phyloP scores from a whole-genome alignment of 2,888 invertebrate species.

The Gerosis bhagava region DNA sequence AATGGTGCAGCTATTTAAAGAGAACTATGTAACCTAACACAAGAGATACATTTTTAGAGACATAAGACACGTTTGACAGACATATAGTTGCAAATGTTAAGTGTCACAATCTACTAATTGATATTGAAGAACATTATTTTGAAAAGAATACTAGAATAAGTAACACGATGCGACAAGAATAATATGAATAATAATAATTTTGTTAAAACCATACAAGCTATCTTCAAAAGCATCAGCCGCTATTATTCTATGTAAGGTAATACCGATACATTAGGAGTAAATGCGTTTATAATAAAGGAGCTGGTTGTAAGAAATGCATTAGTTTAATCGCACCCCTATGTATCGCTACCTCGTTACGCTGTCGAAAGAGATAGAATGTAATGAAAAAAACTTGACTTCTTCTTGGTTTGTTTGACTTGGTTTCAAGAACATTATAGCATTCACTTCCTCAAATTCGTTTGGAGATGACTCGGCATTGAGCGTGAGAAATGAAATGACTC shows the following conservation, averaged over 20 bases:
- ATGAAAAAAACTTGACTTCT: conserved; percentile 35
- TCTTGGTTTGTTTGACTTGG: conserved; percentile 63
- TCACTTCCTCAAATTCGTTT: conserved; percentile 72
- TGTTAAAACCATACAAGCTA: not conserved
- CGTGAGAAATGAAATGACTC: conserved; percentile 71
- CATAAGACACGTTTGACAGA: too few relatives aligned
- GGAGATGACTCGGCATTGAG: conserved; percentile 60
- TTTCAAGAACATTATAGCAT: conserved; percentile 68
- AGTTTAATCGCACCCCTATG: conserved; percentile 54
- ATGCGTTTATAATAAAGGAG: conserved; percentile 70
- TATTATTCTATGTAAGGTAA: conserved; percentile 17
- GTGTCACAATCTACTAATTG: too few relatives aligned
- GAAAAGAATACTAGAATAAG: too few relatives aligned
- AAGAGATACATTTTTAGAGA: too few relatives aligned
- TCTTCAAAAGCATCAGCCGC: conserved; percentile 3
- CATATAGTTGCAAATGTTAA: too few relatives aligned
- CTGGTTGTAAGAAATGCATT: conserved; percentile 55
- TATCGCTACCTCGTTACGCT: conserved; percentile 58
- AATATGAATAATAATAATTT: too few relatives aligned
- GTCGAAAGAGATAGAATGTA: conserved; percentile 16
- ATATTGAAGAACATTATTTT: too few relatives aligned
- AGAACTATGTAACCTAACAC: not conserved
- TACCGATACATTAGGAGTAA: conserved; percentile 51
- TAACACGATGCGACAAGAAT: too few relatives aligned
- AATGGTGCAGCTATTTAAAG: not conserved